Conservation (phyloP, 2,797 vertebrate species). For the Falco rusticolus region DNA sequence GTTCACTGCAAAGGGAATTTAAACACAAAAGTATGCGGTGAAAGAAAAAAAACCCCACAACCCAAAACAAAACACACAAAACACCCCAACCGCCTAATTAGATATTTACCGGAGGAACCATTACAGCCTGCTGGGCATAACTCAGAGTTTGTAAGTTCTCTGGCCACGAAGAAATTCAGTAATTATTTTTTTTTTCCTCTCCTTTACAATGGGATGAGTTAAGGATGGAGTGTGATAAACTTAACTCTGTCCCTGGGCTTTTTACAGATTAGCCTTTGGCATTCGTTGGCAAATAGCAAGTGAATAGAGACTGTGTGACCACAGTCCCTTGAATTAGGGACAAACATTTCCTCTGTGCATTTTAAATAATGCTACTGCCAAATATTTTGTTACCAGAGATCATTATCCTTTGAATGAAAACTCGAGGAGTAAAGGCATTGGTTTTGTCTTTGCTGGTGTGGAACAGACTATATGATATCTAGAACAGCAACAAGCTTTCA, state of each 20-base stretch:
- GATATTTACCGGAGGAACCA: conserved; percentile 63
- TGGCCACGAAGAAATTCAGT: conserved; percentile 47
- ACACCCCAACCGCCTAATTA: conserved; percentile 42
- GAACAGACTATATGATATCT: conserved; percentile 67
- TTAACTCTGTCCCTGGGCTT: background rate
- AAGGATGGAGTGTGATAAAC: conserved; percentile 46
- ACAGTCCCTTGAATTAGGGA: conserved; percentile 62
- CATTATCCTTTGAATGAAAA: conserved; percentile 67
- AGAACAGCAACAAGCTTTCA: conserved; percentile 59
- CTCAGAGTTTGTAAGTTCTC: conserved; percentile 16
- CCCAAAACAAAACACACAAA: background rate
- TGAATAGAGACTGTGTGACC: conserved; percentile 63
- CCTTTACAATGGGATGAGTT: conserved; percentile 18
- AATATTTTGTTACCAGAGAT: conserved; percentile 73
- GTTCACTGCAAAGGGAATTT: conserved; percentile 54
- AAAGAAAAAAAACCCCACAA: background rate
- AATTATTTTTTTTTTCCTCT: conserved; percentile 10
- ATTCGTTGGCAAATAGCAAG: conserved; percentile 39
- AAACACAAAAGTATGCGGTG: conserved; percentile 21
- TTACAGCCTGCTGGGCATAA: conserved; percentile 55
- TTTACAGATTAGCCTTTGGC: conserved; percentile 46
- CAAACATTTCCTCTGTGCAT: conserved; percentile 73
- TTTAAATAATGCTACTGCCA: conserved; percentile 68
- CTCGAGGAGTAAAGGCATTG: conserved; percentile 41
- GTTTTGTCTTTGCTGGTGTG: conserved; percentile 65